These are phyloP conservation scores for Neoitamus cyanurus DNA, from an alignment of 2,888 invertebrate genomes.

Conservation along the genomic window DNA sequence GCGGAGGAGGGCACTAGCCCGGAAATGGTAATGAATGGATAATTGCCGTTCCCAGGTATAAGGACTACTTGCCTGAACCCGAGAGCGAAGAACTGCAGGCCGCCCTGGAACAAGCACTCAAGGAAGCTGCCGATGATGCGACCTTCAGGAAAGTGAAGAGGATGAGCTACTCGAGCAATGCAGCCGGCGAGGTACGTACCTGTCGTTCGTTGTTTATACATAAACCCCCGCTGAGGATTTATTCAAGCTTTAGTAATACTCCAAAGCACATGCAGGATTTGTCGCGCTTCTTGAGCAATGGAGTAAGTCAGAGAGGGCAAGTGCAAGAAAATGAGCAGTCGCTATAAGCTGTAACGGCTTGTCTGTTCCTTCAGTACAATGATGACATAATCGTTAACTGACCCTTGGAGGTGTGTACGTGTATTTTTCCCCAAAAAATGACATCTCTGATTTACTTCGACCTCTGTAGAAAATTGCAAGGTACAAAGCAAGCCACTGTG, in stretches of 20 bases:
- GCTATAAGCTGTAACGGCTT: neutral
- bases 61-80: slow-evolving; percentile 59
- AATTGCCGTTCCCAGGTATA: slow-evolving; percentile 56
- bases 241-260: neutral
- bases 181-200: slow-evolving; percentile 72
- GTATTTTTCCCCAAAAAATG: neutral
- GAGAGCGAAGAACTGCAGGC: slow-evolving; percentile 69
- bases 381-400: neutral
- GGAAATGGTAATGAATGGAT: neutral
- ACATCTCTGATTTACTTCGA: neutral
- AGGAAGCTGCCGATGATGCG: slow-evolving; percentile 75
- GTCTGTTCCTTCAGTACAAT: neutral
- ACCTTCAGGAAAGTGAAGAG: slow-evolving; percentile 79
- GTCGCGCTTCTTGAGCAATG: too few species aligned
- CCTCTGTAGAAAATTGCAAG: neutral
- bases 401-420: neutral
- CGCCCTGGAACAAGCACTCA: slow-evolving; percentile 74
- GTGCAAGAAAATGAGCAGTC: neutral
- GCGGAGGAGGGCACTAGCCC: neutral
- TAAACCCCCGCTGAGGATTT: neutral
- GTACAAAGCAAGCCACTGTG: neutral
- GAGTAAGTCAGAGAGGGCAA: too few species aligned
- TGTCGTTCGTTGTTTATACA: neutral
- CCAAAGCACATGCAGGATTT: too few species aligned
- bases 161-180: slow-evolving; percentile 78